These are phyloP conservation scores for Columba livia DNA, from an alignment of 2,113 vertebrate genomes.

Conservation along the genomic window DNA sequence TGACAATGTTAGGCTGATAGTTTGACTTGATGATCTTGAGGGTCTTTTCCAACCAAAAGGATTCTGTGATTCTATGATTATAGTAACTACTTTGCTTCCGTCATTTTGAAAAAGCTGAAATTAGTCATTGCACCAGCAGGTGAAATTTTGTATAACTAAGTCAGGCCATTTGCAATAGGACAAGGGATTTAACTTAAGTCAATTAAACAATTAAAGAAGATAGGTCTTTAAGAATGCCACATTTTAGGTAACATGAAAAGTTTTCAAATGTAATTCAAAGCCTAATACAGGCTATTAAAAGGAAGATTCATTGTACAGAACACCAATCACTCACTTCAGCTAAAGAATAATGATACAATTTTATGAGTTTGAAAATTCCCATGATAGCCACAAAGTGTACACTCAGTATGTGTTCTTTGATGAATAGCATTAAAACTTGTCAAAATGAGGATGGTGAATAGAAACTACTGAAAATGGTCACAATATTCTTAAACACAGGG, in stretches of 20 bases:
- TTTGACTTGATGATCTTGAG: no score
- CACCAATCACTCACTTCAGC: not conserved
- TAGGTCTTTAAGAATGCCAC: slow-evolving; percentile 15
- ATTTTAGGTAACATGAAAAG: slow-evolving; percentile 14
- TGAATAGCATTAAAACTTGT: slow-evolving; percentile 12
- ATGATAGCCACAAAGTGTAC: not conserved
- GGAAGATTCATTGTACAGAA: not conserved
- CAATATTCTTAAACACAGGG: not conserved
- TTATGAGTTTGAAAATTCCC: slow-evolving; percentile 17
- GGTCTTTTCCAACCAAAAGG: no score
- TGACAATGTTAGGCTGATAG: no score
- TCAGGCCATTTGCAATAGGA: slow-evolving; percentile 8
- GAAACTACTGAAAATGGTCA: slow-evolving; percentile 9
- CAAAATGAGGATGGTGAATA: slow-evolving; percentile 19
- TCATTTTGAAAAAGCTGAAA: slow-evolving; percentile 21
- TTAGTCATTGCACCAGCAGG: not conserved
- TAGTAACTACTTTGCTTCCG: not conserved
- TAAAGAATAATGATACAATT: slow-evolving; percentile 2
- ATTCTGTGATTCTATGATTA: not conserved
- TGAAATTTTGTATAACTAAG: slow-evolving; percentile 51
- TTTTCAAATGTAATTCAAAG: slow-evolving; percentile 32
- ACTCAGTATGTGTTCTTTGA: not conserved
- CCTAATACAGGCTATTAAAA: not conserved
- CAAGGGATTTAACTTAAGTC: slow-evolving; percentile 11
- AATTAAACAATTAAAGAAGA: slow-evolving; percentile 29